Percentiles rank a stretch among this genome's conserved stretches.
phyloP scores from a whole-genome alignment of 2,888 invertebrate genomes.

The Phalera bucephala region DNA sequence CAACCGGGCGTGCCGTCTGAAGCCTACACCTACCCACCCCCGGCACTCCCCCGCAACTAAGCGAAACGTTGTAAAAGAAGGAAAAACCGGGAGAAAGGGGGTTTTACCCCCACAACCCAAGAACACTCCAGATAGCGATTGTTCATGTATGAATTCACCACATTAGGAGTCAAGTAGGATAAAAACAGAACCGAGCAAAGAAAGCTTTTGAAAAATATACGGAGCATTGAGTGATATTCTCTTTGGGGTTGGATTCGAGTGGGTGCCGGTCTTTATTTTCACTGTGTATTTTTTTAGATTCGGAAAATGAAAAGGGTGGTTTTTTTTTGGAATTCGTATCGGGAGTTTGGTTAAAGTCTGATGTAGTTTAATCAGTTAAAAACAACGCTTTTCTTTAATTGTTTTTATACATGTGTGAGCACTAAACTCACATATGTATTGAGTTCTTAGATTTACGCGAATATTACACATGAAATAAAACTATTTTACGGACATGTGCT shows the following conservation, averaged over 20 bases:
- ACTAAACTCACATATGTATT: too few species aligned
- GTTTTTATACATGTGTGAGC: too few species aligned
- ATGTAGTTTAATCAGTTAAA: too few species aligned
- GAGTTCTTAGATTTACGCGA: too few species aligned
- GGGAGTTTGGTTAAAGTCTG: too few species aligned
- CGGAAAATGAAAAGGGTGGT: slow-evolving; percentile 32
- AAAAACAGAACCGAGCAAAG: slow-evolving; percentile 74
- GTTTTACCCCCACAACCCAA: slow-evolving; percentile 30
- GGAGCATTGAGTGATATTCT: slow-evolving; percentile 69
- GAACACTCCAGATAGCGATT: slow-evolving; percentile 73
- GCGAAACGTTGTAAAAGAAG: slow-evolving; percentile 62
- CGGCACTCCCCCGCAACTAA: slow-evolving; percentile 36
- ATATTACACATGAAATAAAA: too few species aligned
- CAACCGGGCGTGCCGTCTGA: slow-evolving; percentile 33
- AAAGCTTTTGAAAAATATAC: slow-evolving; percentile 77
- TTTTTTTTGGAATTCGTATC: slow-evolving; percentile 33
- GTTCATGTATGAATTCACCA: slow-evolving; percentile 89
- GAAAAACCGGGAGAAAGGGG: slow-evolving; percentile 34
- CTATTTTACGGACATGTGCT: too few species aligned
- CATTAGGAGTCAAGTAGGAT: slow-evolving; percentile 86
- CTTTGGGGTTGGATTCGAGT: slow-evolving; percentile 34
- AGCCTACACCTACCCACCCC: slow-evolving; percentile 34
- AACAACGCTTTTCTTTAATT: too few species aligned
- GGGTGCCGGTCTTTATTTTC: slow-evolving; percentile 38
- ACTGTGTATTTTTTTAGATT: slow-evolving; percentile 35